Evolutionary conservation across 2,888 invertebrate species (phyloP).

Genomic region (Poecilus cupreus): DNA sequence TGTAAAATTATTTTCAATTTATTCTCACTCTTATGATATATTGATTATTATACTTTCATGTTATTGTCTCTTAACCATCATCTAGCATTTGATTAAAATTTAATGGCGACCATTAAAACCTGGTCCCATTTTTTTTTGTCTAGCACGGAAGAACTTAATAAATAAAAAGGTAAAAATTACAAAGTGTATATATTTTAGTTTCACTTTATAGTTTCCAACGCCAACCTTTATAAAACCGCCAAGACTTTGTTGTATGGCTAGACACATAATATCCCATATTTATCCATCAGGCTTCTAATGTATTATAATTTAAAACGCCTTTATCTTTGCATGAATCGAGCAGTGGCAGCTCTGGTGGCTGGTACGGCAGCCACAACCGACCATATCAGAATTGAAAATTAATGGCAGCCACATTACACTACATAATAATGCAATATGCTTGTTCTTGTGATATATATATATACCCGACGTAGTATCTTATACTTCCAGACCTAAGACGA

Average conservation of each 20-base stretch:
- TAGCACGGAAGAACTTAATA: background rate
- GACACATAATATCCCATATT: slow-evolving; percentile 19
- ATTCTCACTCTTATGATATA: too few relatives aligned
- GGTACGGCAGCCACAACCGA: background rate
- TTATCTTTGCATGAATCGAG: slow-evolving; percentile 33
- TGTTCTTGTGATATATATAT: slow-evolving; percentile 42
- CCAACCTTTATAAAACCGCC: background rate
- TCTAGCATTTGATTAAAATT: too few relatives aligned
- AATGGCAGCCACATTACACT: slow-evolving; percentile 23
- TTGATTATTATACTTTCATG: too few relatives aligned
- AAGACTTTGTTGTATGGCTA: slow-evolving; percentile 10
- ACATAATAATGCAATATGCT: slow-evolving; percentile 45
- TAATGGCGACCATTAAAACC: too few relatives aligned
- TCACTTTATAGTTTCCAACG: background rate
- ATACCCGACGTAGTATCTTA: slow-evolving; percentile 1
- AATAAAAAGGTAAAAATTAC: background rate
- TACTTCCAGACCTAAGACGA: background rate
- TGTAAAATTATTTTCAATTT: too few relatives aligned
- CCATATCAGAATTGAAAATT: slow-evolving; percentile 50
- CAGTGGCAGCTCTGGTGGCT: slow-evolving; percentile 1
- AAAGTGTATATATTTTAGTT: background rate
- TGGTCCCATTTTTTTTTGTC: too few relatives aligned
- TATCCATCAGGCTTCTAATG: slow-evolving; percentile 35
- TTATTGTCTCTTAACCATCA: too few relatives aligned
- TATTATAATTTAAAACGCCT: slow-evolving; percentile 32